Base-by-base conservation (phyloP, 2,113 vertebrate species). In the Cottus gobio region DNA sequence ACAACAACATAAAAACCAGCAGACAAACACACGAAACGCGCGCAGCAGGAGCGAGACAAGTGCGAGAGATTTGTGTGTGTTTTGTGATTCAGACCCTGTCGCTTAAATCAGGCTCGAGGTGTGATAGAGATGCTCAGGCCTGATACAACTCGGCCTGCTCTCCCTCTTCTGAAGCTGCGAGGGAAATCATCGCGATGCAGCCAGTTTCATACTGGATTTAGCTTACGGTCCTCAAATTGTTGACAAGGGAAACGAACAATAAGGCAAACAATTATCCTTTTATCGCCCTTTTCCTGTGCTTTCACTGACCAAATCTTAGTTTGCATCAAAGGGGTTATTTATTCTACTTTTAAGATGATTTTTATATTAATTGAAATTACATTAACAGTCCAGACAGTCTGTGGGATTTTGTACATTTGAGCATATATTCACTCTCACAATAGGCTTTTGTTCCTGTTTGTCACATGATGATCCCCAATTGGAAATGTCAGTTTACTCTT, bases 101-200 rank as follows among this genome's bases (percentile, higher is more conserved):
- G 3, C 60, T 81, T 56, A 48, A 36, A 77, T 36, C 10, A 36
- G 48, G 30, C 9, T 56, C 0, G 16, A 44, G 79, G 44, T 79
- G 71, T 22, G 31, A 12, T 18, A 56, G n/a, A 72, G 75, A 82
- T 74, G 28, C 63, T 2, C 26, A 63, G 85, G 83, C 78, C 88
- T 67, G 76, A 57, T 82, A 42, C 7, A 3, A 69, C 57, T 52
- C 50, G 71, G 81, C 88, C 67, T 83, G 50, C 18, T 0, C 34
- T 7, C 50, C 50, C 36, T 60, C n/a, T 24, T 30, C 68, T 15
- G 34, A 58, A n/a, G 20, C 61, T 52, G n/a, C 8, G 10, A 2
- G 44, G 16, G 65, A 34, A 68, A 70, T 50, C 66, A 37, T 42
- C 22, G 26, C n/a, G 73, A 13, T 42, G 71, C 42, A 61, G 13